A percentile compares a stretch with the other conserved stretches of the same genome.
Evolutionary conservation across 1,140 invertebrate species (phyloP).

Genomic region (Drosophila neocordata): DNA sequence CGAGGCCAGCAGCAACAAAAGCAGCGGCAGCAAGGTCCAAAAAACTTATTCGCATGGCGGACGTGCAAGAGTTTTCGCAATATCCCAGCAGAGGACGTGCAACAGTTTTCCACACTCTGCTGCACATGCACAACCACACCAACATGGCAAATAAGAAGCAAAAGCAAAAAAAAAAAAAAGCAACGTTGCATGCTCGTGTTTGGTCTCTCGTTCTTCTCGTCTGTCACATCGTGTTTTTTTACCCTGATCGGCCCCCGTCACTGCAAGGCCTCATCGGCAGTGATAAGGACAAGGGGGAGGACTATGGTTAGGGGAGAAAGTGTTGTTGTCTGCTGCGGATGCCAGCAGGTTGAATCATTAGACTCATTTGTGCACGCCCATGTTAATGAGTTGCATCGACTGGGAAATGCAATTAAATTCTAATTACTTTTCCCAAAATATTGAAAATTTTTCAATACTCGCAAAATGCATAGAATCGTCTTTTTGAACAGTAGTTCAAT

Average conservation of each 20-base stretch:
- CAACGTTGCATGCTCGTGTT: slow-evolving; percentile 11
- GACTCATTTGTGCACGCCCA: slow-evolving; percentile 5
- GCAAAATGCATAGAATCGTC: neutral
- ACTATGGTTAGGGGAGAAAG: neutral
- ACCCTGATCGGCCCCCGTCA: no score
- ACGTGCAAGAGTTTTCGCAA: slow-evolving; percentile 67
- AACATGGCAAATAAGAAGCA: neutral
- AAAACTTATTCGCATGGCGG: slow-evolving; percentile 62
- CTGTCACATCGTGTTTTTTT: neutral
- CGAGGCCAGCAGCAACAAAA: slow-evolving; percentile 10
- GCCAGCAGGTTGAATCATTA: slow-evolving; percentile 45
- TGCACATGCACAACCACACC: slow-evolving; percentile 61
- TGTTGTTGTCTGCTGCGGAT: slow-evolving; percentile 19
- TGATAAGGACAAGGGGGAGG: neutral
- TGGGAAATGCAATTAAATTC: neutral
- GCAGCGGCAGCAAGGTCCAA: slow-evolving; percentile 22
- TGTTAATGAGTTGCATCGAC: neutral
- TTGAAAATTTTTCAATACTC: neutral
- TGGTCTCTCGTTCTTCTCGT: slow-evolving; percentile 2
- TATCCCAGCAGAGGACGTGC: slow-evolving; percentile 55
- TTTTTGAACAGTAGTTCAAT: neutral
- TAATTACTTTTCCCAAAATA: slow-evolving; percentile 3
- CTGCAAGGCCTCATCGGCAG: no score
- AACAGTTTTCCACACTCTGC: slow-evolving; percentile 56
- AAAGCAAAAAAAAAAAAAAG: neutral